These are phyloP conservation scores for Phainopepla nitens DNA, from an alignment of 2,113 vertebrate species.

Conservation along the genomic window DNA sequence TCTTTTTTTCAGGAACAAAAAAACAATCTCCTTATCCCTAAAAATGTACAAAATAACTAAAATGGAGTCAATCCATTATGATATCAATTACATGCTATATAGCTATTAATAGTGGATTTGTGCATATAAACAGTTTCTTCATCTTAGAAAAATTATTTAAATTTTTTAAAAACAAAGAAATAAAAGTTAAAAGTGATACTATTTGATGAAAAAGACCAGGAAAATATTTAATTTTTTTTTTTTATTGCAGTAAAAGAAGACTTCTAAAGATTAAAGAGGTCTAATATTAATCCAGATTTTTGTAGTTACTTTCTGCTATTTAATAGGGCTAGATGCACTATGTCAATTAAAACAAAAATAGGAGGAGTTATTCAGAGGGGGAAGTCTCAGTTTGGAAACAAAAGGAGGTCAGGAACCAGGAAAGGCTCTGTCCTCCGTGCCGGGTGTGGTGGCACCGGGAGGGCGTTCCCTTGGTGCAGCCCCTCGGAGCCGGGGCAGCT, in stretches of 20 bases:
- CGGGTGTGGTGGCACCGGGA: background rate
- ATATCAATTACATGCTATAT: background rate
- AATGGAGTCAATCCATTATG: background rate
- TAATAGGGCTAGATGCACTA: background rate
- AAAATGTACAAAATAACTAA: background rate
- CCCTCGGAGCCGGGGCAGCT: fast-evolving
- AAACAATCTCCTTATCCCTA: background rate
- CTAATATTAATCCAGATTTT: background rate
- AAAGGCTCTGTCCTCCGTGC: background rate
- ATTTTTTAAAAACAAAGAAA: background rate
- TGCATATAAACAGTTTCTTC: background rate
- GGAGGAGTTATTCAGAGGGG: background rate
- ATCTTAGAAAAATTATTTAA: background rate
- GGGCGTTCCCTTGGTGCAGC: fast-evolving
- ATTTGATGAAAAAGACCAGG: background rate
- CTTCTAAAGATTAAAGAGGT: background rate
- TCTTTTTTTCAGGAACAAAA: background rate
- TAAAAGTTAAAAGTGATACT: background rate
- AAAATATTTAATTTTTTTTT: background rate
- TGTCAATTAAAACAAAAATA: background rate
- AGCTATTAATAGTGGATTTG: background rate
- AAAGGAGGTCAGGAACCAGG: fast-evolving
- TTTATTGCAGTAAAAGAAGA: background rate
- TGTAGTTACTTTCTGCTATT: background rate
- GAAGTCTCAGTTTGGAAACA: background rate